Base-by-base conservation (phyloP, 2,113 vertebrate genomes). In the Osmerus mordax region DNA sequence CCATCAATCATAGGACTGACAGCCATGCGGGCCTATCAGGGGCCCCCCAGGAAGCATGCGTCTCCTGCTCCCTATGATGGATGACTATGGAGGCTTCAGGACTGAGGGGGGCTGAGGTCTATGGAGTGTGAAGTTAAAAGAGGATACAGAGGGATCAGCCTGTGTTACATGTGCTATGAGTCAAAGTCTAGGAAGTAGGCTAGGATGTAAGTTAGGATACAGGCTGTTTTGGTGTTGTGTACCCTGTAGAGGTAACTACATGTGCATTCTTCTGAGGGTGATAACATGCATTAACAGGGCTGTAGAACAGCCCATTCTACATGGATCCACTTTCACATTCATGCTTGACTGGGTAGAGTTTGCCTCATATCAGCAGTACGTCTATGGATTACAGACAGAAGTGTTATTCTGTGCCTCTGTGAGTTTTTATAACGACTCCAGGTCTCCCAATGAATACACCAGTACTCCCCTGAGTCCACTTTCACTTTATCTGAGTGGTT, bases 1-100 rank as follows among this genome's bases (percentile, higher is more conserved):
- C 82, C 82, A 90, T 91, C 89, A 89, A 89, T 91, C 88, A 86
- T 67, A 59, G 65, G 76, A 62, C 65, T 79, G 85, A 86, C 87
- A 87, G 79, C 64, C 67, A 47, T 19, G 70, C 75, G 77, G 54
- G 71, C 29, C 23, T 73, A 73, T 74, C 70, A 75, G 6, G 65
- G 16, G 15, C 54, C 76, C 82, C 82, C 74, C 63, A 83, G 83
- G 86, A 90, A 87, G 81, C 72, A 70, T 77, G 84, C 87, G 84
- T 85, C 71, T 85, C 62, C 67, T 71, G 67, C 72, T 84, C 86
- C 87, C 75, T 72, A 87, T 90, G 87, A 90, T 84, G 82, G 83
- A 90, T 87, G 84, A 83, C 77, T 69, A 77, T 63, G 61, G 69
- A 69, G 67, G 61, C 3, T 73, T 29, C 41, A 47, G 29, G 75